Conservation (phyloP, 1,140 invertebrate species). For the Danaus plexippus region DNA sequence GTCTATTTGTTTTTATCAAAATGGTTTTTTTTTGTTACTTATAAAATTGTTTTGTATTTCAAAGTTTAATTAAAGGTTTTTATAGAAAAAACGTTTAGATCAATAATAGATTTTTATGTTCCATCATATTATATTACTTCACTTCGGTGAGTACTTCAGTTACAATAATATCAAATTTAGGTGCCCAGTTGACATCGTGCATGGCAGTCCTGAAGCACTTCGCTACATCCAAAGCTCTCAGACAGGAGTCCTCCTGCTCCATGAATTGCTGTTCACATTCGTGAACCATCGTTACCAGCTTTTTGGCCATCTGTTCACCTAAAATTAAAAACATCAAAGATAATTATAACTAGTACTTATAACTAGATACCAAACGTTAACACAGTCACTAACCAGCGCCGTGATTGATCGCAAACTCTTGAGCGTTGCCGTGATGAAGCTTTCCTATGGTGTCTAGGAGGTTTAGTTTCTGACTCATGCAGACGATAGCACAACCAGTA, state of each 20-base stretch:
- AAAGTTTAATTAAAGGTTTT: too few relatives aligned
- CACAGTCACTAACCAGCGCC: slow-evolving; percentile 36
- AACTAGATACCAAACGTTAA: too few relatives aligned
- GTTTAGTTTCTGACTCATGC: slow-evolving; percentile 50
- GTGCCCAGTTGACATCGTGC: slow-evolving; percentile 39
- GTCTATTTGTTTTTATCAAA: too few relatives aligned
- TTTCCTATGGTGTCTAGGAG: slow-evolving; percentile 37
- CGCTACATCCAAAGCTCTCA: slow-evolving; percentile 39
- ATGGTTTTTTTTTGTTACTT: too few relatives aligned
- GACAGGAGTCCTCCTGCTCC: slow-evolving; percentile 29
- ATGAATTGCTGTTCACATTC: slow-evolving; percentile 39
- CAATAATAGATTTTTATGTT: too few relatives aligned
- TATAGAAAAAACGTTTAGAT: too few relatives aligned
- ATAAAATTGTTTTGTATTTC: slow-evolving; percentile 14
- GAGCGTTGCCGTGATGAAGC: slow-evolving; percentile 45
- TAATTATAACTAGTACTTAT: too few relatives aligned
- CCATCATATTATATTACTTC: too few relatives aligned
- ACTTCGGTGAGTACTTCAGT: slow-evolving; percentile 42
- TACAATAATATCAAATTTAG: slow-evolving; percentile 40
- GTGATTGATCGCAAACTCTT: slow-evolving; percentile 41
- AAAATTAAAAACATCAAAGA: background rate
- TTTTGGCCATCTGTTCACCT: slow-evolving; percentile 1
- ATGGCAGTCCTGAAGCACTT: slow-evolving; percentile 44
- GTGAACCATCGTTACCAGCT: slow-evolving; percentile 37
- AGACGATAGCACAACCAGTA: slow-evolving; percentile 46